Conservation (phyloP, 2,113 vertebrate genomes). For the Ctenomys sociabilis region DNA sequence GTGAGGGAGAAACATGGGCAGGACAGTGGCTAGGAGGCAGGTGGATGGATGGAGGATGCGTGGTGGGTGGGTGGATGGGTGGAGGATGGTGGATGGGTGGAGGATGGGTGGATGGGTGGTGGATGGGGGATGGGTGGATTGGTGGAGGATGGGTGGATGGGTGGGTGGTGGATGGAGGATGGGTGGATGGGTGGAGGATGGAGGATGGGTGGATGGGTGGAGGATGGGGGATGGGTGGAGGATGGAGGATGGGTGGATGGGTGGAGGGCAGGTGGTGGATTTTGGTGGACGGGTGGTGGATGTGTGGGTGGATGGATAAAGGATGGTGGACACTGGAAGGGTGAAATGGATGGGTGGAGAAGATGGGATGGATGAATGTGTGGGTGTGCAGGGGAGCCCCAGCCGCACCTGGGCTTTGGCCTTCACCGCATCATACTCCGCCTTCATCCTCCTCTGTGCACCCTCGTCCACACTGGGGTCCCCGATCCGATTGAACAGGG, state of each 20-base stretch:
- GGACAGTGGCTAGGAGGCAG: no score
- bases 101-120: no score
- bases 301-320: background rate
- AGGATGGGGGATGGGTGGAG: no score
- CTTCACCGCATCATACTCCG: slow-evolving; percentile 88
- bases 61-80: background rate
- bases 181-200: background rate
- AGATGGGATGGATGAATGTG: rapidly evolving
- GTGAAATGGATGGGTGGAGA: rapidly evolving
- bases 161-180: background rate
- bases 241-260: rapidly evolving
- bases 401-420: slow-evolving; percentile 89
- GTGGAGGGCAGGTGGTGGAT: background rate
- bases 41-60: no score
- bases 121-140: rapidly evolving
- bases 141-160: background rate
- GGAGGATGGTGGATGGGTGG: background rate
- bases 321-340: rapidly evolving
- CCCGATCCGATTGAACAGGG: slow-evolving; percentile 90
- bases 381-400: background rate
- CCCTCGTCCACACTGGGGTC: slow-evolving; percentile 92
- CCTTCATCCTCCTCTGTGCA: slow-evolving; percentile 89
- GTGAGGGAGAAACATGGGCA: no score
- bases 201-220: rapidly evolving
- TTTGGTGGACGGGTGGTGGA: no score